Conservation (phyloP, 2,113 vertebrate genomes). For the Pterocles burchelli region DNA sequence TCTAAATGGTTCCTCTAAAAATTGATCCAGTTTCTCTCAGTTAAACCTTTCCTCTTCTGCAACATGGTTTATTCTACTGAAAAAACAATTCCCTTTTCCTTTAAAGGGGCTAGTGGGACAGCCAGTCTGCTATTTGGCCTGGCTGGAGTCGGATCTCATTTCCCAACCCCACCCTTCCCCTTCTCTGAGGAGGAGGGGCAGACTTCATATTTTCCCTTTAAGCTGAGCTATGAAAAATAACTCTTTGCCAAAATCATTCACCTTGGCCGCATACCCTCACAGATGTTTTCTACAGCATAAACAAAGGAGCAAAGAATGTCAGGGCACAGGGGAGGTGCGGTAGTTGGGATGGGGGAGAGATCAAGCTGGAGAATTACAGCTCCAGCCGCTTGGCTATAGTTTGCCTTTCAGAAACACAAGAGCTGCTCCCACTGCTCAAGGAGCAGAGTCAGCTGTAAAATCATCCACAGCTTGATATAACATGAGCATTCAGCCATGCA, state of each 20-base stretch:
- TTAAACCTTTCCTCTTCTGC: constrained; percentile 13
- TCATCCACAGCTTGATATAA: constrained; percentile 2
- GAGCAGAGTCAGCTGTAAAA: constrained; percentile 53
- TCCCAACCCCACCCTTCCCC: constrained; percentile 53
- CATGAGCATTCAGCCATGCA: neutral
- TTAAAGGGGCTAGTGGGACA: constrained; percentile 58
- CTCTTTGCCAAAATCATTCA: constrained; percentile 74
- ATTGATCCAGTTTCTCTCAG: neutral
- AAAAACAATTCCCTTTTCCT: constrained; percentile 65
- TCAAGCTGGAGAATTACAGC: constrained; percentile 27
- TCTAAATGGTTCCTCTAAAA: neutral
- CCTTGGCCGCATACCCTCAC: constrained; percentile 63
- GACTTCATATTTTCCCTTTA: constrained; percentile 68
- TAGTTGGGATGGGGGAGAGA: neutral
- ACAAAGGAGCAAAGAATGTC: constrained; percentile 75
- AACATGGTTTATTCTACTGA: constrained; percentile 27
- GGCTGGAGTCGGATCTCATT: constrained; percentile 63
- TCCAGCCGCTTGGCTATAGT: constrained; percentile 26
- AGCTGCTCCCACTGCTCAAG: constrained; percentile 21
- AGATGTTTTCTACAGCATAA: constrained; percentile 78
- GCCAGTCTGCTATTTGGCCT: constrained; percentile 62
- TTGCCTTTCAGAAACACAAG: constrained; percentile 11
- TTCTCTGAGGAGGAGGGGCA: constrained; percentile 43
- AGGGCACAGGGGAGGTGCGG: neutral
- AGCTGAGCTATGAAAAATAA: constrained; percentile 74